phyloP scores from a whole-genome alignment of 37 sponge, comb jelly and placozoan species.

The Halisarca cf. caerulea region DNA sequence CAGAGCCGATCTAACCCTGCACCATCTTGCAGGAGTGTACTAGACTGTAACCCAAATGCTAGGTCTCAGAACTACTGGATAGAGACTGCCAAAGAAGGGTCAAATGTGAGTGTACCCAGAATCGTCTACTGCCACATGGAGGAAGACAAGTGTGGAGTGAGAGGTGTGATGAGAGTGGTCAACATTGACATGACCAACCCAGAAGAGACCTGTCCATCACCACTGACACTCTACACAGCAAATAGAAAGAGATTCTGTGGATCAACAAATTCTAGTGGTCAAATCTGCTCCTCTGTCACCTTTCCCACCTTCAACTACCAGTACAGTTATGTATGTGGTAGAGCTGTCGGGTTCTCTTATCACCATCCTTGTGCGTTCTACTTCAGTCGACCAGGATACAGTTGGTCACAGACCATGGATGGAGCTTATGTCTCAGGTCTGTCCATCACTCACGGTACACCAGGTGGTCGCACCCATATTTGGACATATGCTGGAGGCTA shows the following conservation, averaged over 20 bases:
- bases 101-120: too few relatives aligned
- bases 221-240: neutral
- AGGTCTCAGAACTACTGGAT: constrained; percentile 11
- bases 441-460: constrained; percentile 1
- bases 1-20: neutral
- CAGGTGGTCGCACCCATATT: neutral
- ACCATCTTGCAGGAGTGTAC: neutral
- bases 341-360: neutral
- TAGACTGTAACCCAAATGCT: neutral
- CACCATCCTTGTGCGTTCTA: neutral
- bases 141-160: constrained; percentile 20
- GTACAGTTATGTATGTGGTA: constrained; percentile 7
- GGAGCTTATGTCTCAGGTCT: neutral
- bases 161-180: constrained; percentile 12
- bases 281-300: neutral
- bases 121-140: constrained; percentile 5
- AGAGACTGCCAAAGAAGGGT: neutral
- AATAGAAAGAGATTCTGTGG: constrained; percentile 6
- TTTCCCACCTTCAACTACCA: neutral
- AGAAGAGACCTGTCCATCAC: neutral
- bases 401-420: neutral
- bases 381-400: neutral
- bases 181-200: constrained; percentile 6
- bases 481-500: constrained; percentile 3
- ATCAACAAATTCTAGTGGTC: neutral